These are phyloP conservation scores for Halisarca cf. caerulea DNA, from an alignment of 37 sponge, comb jelly and placozoan species.

Conservation along the genomic window DNA sequence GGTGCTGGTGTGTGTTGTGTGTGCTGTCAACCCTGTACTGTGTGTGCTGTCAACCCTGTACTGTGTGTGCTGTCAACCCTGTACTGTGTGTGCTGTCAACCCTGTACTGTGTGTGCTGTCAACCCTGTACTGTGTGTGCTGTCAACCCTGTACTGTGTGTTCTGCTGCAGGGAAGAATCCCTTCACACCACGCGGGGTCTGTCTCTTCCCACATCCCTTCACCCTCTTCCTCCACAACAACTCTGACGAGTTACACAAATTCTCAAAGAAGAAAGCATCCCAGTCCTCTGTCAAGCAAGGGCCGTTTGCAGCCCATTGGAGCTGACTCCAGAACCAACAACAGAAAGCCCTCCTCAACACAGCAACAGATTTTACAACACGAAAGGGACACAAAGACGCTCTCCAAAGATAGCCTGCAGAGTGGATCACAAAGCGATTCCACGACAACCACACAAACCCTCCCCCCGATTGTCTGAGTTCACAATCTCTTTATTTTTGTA, in stretches of 20 bases:
- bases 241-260: neutral
- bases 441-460: neutral
- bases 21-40: too few relatives aligned
- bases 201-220: neutral
- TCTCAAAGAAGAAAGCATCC: neutral
- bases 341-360: too few relatives aligned
- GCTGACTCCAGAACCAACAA: neutral
- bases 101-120: too few relatives aligned
- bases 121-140: too few relatives aligned
- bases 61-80: too few relatives aligned
- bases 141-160: neutral
- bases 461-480: neutral
- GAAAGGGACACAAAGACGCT: too few relatives aligned
- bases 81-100: too few relatives aligned
- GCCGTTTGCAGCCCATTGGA: conserved; percentile 14
- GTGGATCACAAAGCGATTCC: too few relatives aligned
- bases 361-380: too few relatives aligned
- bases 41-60: too few relatives aligned
- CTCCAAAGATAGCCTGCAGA: too few relatives aligned
- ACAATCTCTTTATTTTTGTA: neutral
- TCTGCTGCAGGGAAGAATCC: neutral
- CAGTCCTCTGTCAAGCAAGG: neutral
- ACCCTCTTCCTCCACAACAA: neutral
- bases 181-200: neutral
- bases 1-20: too few relatives aligned